Percentiles rank a stretch among this genome's conserved stretches.
Conservation (phyloP, 2,888 invertebrate genomes). For the Temnothorax unifasciatus region DNA sequence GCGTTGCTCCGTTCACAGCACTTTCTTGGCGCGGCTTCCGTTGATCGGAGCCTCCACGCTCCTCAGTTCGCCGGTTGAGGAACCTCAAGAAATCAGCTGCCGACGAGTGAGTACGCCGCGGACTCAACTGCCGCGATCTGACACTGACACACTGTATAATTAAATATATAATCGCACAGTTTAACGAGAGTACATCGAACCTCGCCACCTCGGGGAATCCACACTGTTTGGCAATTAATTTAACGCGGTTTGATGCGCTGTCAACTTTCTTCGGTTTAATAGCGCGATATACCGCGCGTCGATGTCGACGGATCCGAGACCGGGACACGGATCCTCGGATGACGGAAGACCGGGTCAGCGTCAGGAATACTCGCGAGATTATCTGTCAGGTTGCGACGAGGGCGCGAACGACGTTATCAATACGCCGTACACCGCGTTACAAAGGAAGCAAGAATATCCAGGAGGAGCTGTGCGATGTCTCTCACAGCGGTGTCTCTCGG, state of each 20-base stretch:
- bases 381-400: not conserved
- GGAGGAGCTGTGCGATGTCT: not conserved
- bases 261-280: not conserved
- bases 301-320: conserved; percentile 37
- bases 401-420: not conserved
- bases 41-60: conserved; percentile 31
- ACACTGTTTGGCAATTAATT: conserved; percentile 45
- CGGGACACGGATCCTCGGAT: not conserved
- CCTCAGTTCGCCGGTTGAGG: conserved; percentile 47
- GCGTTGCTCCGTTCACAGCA: conserved; percentile 70
- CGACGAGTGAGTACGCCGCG: conserved; percentile 14
- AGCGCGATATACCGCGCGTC: not conserved
- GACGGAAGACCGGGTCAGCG: not conserved
- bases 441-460: conserved; percentile 24
- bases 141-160: conserved; percentile 68
- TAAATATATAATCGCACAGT: conserved; percentile 65
- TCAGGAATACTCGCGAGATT: not conserved
- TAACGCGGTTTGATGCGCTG: conserved; percentile 59
- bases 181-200: conserved; percentile 65
- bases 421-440: conserved; percentile 39
- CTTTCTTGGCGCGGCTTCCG: conserved; percentile 59
- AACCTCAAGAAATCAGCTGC: conserved; percentile 7
- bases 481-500: conserved; percentile 13
- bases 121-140: conserved; percentile 38
- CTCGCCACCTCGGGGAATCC: conserved; percentile 41